These are phyloP conservation scores for Phaedon cochleariae DNA, from an alignment of 2,888 invertebrate genomes.

Conservation along the genomic window DNA sequence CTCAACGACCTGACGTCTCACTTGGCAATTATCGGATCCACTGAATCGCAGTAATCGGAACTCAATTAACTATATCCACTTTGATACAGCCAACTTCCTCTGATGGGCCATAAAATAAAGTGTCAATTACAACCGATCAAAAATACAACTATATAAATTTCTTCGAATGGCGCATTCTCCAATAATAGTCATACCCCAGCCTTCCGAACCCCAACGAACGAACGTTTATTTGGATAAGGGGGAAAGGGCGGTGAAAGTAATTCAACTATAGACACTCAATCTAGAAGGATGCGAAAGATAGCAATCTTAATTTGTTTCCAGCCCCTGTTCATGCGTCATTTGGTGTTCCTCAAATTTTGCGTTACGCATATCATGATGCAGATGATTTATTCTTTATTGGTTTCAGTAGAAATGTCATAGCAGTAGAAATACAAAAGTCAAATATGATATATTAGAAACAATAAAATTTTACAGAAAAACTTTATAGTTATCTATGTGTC, in stretches of 20 bases:
- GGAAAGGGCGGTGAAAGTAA: slow-evolving; percentile 40
- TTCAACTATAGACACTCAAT: slow-evolving; percentile 49
- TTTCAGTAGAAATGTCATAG: slow-evolving; percentile 13
- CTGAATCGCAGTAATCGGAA: background rate
- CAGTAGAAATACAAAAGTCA: slow-evolving; percentile 3
- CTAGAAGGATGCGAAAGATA: slow-evolving; percentile 43
- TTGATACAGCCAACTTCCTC: background rate
- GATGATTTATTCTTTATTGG: slow-evolving; percentile 26
- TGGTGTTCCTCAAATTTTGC: slow-evolving; percentile 39
- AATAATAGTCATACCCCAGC: background rate
- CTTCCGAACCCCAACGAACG: slow-evolving; percentile 27
- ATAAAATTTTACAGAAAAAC: background rate
- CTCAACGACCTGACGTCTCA: background rate
- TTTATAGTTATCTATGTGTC: no score
- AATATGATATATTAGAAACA: slow-evolving; percentile 4
- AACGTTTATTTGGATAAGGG: slow-evolving; percentile 34
- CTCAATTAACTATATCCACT: background rate
- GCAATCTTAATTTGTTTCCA: slow-evolving; percentile 49
- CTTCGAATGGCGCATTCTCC: background rate
- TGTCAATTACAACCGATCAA: background rate
- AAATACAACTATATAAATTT: background rate
- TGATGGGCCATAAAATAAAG: background rate
- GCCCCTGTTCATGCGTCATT: slow-evolving; percentile 47
- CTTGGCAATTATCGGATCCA: background rate
- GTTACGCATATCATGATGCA: slow-evolving; percentile 13